These are phyloP conservation scores for Ceratotherium simum DNA, from an alignment of 2,113 vertebrate species.

Conservation along the genomic window DNA sequence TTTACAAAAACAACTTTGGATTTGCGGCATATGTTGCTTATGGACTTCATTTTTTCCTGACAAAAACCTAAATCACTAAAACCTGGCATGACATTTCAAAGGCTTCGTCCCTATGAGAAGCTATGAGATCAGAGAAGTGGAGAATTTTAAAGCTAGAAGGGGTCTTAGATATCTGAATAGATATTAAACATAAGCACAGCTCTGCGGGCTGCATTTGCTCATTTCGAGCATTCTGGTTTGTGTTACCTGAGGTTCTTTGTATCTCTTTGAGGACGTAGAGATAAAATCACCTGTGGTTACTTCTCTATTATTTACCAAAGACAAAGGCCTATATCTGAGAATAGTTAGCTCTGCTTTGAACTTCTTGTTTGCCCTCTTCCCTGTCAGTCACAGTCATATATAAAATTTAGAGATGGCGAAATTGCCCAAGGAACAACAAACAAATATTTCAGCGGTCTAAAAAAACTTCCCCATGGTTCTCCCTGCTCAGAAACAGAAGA, in stretches of 20 bases:
- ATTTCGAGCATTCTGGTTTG: slow-evolving; percentile 41
- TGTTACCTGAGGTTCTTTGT: slow-evolving; percentile 64
- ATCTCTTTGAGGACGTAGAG: slow-evolving; percentile 46
- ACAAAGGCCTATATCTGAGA: slow-evolving; percentile 46
- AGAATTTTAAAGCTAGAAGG: slow-evolving; percentile 44
- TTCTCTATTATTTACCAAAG: slow-evolving; percentile 66
- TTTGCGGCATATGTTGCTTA: background rate
- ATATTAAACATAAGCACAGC: background rate
- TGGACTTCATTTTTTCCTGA: background rate
- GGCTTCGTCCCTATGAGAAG: background rate
- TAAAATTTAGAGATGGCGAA: slow-evolving; percentile 68
- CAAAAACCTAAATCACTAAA: slow-evolving; percentile 57
- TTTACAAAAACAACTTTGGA: slow-evolving; percentile 20
- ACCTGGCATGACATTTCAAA: slow-evolving; percentile 61
- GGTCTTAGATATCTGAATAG: slow-evolving; percentile 1
- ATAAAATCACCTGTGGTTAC: slow-evolving; percentile 46
- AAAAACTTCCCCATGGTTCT: background rate
- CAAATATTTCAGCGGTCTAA: slow-evolving; percentile 41
- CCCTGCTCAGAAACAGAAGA: background rate
- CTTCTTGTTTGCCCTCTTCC: slow-evolving; percentile 80
- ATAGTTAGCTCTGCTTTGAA: slow-evolving; percentile 73
- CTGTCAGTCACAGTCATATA: slow-evolving; percentile 67
- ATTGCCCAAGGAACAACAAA: slow-evolving; percentile 54
- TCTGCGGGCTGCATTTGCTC: background rate
- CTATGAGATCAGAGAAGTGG: slow-evolving; percentile 44